These are phyloP conservation scores for Pteronura brasiliensis DNA, from an alignment of 2,113 vertebrate genomes.

Conservation along the genomic window DNA sequence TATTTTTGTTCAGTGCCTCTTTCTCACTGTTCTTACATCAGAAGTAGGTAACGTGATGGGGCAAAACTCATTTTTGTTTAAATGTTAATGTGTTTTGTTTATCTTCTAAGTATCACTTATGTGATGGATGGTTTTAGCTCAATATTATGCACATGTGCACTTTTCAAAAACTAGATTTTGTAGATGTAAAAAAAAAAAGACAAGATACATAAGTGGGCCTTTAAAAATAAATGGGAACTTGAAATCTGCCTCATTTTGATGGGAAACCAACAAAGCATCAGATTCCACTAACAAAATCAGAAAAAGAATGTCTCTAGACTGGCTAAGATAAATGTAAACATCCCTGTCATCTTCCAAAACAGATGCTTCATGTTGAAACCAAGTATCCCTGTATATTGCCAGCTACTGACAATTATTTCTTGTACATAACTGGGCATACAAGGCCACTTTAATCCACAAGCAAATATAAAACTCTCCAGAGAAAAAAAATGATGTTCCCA, in stretches of 20 bases:
- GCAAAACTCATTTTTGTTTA: slow-evolving; percentile 59
- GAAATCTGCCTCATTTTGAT: neutral
- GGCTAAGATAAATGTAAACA: neutral
- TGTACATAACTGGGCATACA: neutral
- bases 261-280: neutral
- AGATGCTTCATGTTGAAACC: neutral
- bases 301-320: neutral
- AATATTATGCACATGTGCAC: slow-evolving; percentile 30
- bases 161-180: slow-evolving; percentile 6
- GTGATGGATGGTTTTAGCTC: slow-evolving; percentile 44
- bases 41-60: slow-evolving; percentile 34
- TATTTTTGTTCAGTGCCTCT: slow-evolving; percentile 38
- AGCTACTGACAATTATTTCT: neutral
- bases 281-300: slow-evolving; percentile 9
- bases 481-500: neutral
- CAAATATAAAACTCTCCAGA: neutral
- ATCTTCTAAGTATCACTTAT: slow-evolving; percentile 51
- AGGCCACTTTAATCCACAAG: neutral
- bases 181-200: neutral
- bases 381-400: neutral
- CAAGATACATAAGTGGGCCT: neutral
- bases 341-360: neutral
- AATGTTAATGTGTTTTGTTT: slow-evolving; percentile 70
- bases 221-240: slow-evolving; percentile 37
- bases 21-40: slow-evolving; percentile 28